Evolutionary conservation across 2,113 vertebrate genomes (phyloP), one percentile per base, ranked within the genome.

Genomic region (Baryphthengus martii): DNA sequence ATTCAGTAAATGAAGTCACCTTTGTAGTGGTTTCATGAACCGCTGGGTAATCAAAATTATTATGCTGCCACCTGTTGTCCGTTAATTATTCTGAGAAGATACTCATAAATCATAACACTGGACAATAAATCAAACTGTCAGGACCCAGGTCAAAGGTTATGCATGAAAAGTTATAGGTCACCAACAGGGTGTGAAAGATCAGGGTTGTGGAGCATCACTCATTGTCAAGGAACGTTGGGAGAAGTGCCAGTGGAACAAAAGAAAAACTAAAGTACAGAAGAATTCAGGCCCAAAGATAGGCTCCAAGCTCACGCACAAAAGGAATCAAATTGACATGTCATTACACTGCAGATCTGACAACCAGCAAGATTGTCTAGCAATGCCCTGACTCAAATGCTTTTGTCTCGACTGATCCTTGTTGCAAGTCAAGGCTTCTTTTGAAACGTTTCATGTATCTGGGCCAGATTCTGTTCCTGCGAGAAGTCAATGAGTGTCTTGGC

Each of bases 111-210:
- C 99, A 99, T 99, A 99, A 99, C 99, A 98, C 98, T 93, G 98
- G 98, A 99, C 99, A 99, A 99, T 99, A 99, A 99, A 99, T 99
- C 99, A 99, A 99, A 98, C 99, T 99, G 99, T 99, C 99, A 99
- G 98, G 97, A 94, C 96, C 97, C 89, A 96, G 98, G 98, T 99
- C 99, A 99, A 97, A 98, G 99, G 99, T 99, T 97, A 96, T 97
- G 97, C 98, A 98, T 98, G 98, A 96, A 98, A 98, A 99, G 99
- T 99, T 98, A 99, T 98, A 99, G 99, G 99, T 99, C 99, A 98
- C 97, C 97, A 93, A 98, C 97, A 96, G 98, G 98, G 98, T 98
- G 99, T 98, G 98, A 99, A 99, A 98, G 98, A 99, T 98, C 99
- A 98, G 98, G 97, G 97, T 97, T 98, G 98, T 95, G 97, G 98